phyloP scores from a whole-genome alignment of 2,797 vertebrate genomes.

The Echiichthys vipera region DNA sequence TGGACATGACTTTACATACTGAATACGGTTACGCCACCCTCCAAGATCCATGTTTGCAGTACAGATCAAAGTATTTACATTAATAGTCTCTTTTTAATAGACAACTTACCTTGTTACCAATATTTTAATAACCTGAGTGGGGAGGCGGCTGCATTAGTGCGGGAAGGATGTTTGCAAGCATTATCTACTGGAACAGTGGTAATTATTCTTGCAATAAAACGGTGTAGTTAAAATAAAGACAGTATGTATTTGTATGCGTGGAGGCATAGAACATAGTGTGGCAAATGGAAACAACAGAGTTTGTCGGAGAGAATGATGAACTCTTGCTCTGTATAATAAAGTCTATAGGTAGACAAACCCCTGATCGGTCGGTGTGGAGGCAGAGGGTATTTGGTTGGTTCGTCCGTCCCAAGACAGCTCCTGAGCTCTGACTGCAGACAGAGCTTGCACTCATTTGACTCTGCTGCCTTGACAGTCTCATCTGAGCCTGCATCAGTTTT shows the following conservation, averaged over 20 bases:
- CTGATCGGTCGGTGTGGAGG: constrained; percentile 35
- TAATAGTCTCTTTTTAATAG: neutral
- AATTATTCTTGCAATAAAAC: constrained; percentile 4
- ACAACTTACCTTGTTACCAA: neutral
- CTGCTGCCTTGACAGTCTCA: constrained; percentile 38
- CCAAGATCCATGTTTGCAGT: neutral
- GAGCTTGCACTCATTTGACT: constrained; percentile 48
- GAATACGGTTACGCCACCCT: neutral
- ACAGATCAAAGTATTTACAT: neutral
- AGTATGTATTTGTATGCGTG: too few species aligned
- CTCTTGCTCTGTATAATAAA: too few species aligned
- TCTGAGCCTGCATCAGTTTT: constrained; percentile 54
- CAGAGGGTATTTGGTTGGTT: constrained; percentile 16
- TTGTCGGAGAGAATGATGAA: constrained; percentile 35
- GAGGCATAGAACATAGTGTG: too few species aligned
- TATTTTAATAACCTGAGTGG: constrained; percentile 14
- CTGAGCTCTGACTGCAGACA: constrained; percentile 47
- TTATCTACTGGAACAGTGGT: neutral
- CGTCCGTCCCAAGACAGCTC: constrained; percentile 36
- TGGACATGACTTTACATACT: neutral
- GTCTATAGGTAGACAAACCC: constrained; percentile 22
- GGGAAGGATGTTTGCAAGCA: neutral
- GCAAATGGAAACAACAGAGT: constrained; percentile 9
- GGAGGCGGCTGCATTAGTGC: neutral
- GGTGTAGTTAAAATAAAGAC: constrained; percentile 4